Evolutionary conservation across 2,113 vertebrate genomes (phyloP).

Genomic region (Xenus cinereus): DNA sequence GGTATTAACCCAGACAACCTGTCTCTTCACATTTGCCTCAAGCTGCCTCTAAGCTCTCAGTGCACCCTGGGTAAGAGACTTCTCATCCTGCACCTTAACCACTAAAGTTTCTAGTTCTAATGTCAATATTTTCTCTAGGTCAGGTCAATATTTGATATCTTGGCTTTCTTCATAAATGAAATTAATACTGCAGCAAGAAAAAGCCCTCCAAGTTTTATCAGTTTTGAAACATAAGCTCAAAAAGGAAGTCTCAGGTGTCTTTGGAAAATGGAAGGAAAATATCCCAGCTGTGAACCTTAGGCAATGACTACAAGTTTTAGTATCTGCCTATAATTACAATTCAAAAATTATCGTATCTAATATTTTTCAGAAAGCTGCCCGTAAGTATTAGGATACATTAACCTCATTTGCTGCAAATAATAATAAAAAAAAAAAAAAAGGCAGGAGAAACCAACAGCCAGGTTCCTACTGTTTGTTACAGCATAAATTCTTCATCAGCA

Average conservation of each 20-base stretch:
- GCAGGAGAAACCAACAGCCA: not conserved
- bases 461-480: not conserved
- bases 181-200: not conserved
- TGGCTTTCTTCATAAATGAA: conserved; percentile 2
- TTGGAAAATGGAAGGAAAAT: not conserved
- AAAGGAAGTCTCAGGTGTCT: not conserved
- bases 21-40: not conserved
- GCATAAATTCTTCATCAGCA: not conserved
- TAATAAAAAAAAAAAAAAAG: too few species aligned
- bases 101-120: not conserved
- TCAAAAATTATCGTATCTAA: not conserved
- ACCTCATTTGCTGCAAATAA: not conserved
- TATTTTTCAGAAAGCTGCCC: not conserved
- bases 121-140: conserved; percentile 29
- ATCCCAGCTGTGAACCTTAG: not conserved
- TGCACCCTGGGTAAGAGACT: not conserved
- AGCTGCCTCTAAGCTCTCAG: not conserved
- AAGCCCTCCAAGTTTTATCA: not conserved
- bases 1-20: conserved; percentile 4
- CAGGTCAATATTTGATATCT: conserved; percentile 34
- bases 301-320: not conserved
- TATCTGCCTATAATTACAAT: not conserved
- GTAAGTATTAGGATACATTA: not conserved
- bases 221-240: not conserved
- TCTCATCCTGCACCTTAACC: not conserved